Evolutionary conservation across 1,140 invertebrate genomes (phyloP), one percentile per base, ranked within the genome.

Genomic region (Kradibia gibbosae): DNA sequence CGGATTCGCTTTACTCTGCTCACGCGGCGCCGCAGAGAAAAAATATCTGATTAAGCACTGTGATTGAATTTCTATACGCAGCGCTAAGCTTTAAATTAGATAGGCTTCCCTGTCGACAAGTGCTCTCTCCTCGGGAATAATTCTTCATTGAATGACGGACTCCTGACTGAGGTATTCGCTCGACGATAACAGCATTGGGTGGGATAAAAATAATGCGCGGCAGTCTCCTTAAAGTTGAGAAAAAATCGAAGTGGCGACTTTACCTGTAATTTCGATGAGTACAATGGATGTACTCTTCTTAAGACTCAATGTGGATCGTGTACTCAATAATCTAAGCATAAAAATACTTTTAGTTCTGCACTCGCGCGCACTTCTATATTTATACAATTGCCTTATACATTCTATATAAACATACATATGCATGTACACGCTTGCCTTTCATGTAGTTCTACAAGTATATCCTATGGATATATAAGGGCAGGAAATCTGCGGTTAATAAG

Each of bases 31-130:
- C 36, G 13, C 22, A 48, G 11, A 34, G 31, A 36, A 45, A 73
- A 48, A 67, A 17, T 25, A 42, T 53, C 48, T 78, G 65, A 80
- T 79, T 72, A 72, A 70, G 28, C 50, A 22, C 13, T 55, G 15
- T 71, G 53, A 80, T 80, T 80, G 78, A 80, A 80, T 72, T 80
- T 72, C 70, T 73, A 55, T 73, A 28, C 42, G 25, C 10, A 31
- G 70, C 70, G 53, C 22, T 53, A 36, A 80, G 70, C 67, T n/a
- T 73, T 60, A 80, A 80, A 73, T 73, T 80, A 67, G 34, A 67
- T 1, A 67, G 7, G 11, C 7, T 39, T 17, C 3, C 11, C 0
- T 0, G 20, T n/a, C 20, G 17, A 67, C 20, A 34, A 36, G 31
- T 67, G 20, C 62, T 39, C 3, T 39, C 7, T 67, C 8, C 15